Evolutionary conservation across 2,888 invertebrate genomes (phyloP), one percentile per base, ranked within the genome.

Genomic region (Ophonus ardosiacus): DNA sequence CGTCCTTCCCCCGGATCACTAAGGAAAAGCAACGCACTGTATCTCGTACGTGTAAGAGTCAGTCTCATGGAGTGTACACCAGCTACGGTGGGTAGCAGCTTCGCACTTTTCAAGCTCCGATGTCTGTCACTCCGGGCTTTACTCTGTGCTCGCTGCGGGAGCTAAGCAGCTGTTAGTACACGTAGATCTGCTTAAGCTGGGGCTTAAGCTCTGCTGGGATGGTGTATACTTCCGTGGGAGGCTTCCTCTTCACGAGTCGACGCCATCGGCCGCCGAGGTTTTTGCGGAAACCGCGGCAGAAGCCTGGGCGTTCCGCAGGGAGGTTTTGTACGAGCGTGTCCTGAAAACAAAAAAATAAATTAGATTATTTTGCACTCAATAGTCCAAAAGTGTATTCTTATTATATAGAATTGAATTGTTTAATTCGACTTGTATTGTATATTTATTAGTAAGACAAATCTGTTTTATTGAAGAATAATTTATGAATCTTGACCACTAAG

Each of bases 191-290:
- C 92, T 97, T 97, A 88, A 97, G 94, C 93, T 97, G 97, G 88
- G 96, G 96, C 91, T 96, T 96, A 89, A 97, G 93, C 92, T 97
- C 97, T 85, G 96, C 96, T 88, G 97, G 97, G 93, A 97, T 96
- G 91, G 95, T 95, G 92, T 96, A 96, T 87, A 95, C 94, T 90
- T 96, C 96, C 91, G 95, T 95, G 90, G 95, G 94, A 87, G 96
- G 95, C 93, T 97, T 97, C 94, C 95, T 95, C 91, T 96, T 96
- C 88, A 97, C 96, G 89, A 97, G 93, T 90, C 96, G 95, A 91
- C 96, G 95, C 95, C 96, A 97, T 90, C 96, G 95, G 89, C 97
- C 96, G 89, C 96, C 96, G 89, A 97, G 94, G 91, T 97, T 97
- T 91, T 96, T 97, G 88, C 96, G 95, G 92, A 97, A 95, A 90